These are phyloP conservation scores for Spilosoma lubricipeda DNA, from an alignment of 2,888 invertebrate genomes.

Conservation along the genomic window DNA sequence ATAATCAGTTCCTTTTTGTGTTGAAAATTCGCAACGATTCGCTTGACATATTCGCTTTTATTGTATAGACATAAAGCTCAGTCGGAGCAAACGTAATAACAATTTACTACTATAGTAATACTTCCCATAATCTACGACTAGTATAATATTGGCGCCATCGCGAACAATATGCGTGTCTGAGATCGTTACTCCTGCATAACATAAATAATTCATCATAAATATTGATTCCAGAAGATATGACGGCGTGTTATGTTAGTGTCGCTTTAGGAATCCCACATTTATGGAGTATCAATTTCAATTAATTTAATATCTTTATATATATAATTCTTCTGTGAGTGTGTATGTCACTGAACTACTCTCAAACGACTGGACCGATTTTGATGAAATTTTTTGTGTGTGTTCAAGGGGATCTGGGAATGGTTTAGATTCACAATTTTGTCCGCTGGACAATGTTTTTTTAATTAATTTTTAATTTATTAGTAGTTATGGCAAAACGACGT, in stretches of 20 bases:
- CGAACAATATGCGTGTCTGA: slow-evolving; percentile 39
- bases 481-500: too few relatives aligned
- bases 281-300: not conserved
- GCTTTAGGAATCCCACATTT: not conserved
- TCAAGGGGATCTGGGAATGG: too few relatives aligned
- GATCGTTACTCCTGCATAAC: slow-evolving; percentile 44
- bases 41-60: not conserved
- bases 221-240: slow-evolving; percentile 45
- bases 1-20: too few relatives aligned
- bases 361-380: too few relatives aligned
- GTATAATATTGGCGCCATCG: slow-evolving; percentile 4
- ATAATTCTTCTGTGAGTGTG: too few relatives aligned
- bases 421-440: too few relatives aligned
- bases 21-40: not conserved
- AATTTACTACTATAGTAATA: not conserved
- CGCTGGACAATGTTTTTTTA: too few relatives aligned
- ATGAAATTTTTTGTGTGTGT: too few relatives aligned
- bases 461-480: too few relatives aligned
- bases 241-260: slow-evolving; percentile 26
- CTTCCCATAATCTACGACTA: not conserved
- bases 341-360: too few relatives aligned
- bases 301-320: not conserved
- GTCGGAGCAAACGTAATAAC: not conserved
- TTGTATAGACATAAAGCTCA: not conserved
- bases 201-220: slow-evolving; percentile 54